Evolutionary conservation across 2,888 invertebrate species (phyloP).

Genomic region (Andrena flavipes): DNA sequence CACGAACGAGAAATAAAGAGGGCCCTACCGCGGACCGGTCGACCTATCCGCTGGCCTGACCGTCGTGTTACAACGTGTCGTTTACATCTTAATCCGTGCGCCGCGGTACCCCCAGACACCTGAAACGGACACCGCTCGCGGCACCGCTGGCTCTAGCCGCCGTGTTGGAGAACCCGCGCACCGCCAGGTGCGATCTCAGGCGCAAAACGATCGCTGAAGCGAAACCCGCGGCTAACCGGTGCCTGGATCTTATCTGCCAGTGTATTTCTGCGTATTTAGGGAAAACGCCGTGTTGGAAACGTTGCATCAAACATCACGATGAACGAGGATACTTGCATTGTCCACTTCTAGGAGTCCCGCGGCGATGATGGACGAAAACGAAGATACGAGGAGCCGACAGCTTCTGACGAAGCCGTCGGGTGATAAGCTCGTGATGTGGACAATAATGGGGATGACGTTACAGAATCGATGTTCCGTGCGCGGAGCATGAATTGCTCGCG

Average conservation of each 20-base stretch:
- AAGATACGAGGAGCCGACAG: neutral
- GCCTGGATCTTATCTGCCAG: slow-evolving; percentile 58
- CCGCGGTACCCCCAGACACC: neutral
- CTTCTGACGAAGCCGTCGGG: neutral
- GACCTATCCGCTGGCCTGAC: slow-evolving; percentile 36
- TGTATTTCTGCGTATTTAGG: slow-evolving; percentile 45
- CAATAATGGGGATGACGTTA: no score
- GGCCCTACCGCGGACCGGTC: slow-evolving; percentile 47
- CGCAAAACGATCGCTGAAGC: slow-evolving; percentile 61
- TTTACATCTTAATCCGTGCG: slow-evolving; percentile 74
- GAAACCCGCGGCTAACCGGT: slow-evolving; percentile 43
- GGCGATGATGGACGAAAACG: neutral
- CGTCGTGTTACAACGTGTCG: slow-evolving; percentile 49
- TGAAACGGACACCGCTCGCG: slow-evolving; percentile 27
- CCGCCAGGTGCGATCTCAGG: slow-evolving; percentile 64
- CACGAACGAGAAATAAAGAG: slow-evolving; percentile 69
- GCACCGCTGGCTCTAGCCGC: slow-evolving; percentile 15
- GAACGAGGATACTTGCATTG: neutral
- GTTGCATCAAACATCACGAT: neutral
- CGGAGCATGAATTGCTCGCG: no score
- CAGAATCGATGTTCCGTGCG: no score
- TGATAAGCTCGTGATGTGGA: no score
- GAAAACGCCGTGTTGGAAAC: slow-evolving; percentile 21
- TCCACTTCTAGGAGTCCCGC: neutral
- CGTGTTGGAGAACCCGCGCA: slow-evolving; percentile 44